Base-by-base conservation (phyloP, 2,888 invertebrate genomes). In the Pseudococcus viburni region DNA sequence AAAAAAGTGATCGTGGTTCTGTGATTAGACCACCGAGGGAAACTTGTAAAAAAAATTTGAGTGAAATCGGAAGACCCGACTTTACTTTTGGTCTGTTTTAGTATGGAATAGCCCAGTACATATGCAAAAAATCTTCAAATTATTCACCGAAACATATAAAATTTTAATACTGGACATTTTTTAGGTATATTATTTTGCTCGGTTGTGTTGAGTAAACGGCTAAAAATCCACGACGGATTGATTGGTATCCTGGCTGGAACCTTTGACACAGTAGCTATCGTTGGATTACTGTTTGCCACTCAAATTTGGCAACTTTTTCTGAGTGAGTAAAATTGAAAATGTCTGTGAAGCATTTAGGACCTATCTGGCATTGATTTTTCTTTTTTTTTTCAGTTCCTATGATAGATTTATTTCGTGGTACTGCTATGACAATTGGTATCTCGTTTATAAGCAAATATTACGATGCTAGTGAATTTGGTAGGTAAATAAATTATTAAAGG, bases 381-480 rank as follows among this genome's bases (percentile, higher is more conserved):
- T 55, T 17, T 55, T 55, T 15, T 5, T 17, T 55, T 88, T 17
- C n/a, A 89, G 89, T 89, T 80, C 88, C 89, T n/a, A 6, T 86
- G 6, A 0, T 89, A 19, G 89, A 89, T 22, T 42, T 88, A n/a
- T 89, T 89, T 17, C 88, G 88, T 9, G 89, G 89, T 1, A 88
- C 89, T 0, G 89, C 89, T 12, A 80, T 88, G 3, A 83, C 89
- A 19, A 88, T 89, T 55, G 77, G 85, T 55, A 80, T 85, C 7
- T 89, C 89, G 4, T 80, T 89, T 19, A 80, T 88, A n/a, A 89
- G 88, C 0, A 89, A 89, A 84, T 48, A 86, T n/a, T 89, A 86
- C 11, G 51, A 87, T 5, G 12, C 7, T 0, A 55, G 89, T 17
- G 88, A 89, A 48, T 77, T 89, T 6, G 89, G 89, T 87, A 84